phyloP scores from a whole-genome alignment of 2,888 invertebrate species.

The Drosophila borborema region DNA sequence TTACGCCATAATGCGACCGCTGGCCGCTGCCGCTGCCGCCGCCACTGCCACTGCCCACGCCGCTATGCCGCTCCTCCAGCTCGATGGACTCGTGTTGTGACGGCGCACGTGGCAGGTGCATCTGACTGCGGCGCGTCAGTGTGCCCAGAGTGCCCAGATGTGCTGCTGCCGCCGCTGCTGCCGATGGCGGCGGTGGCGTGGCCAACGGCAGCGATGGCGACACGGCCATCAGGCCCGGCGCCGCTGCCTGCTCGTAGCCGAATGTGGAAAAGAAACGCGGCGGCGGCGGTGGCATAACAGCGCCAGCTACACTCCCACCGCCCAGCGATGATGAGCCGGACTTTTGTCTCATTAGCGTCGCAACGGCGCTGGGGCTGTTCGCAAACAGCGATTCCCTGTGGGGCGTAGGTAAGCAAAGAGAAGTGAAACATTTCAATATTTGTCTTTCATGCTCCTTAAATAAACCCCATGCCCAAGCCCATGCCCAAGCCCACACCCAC shows the following conservation, averaged over 20 bases:
- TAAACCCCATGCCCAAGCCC: constrained; percentile 13
- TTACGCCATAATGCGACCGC: constrained; percentile 68
- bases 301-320: constrained; percentile 62
- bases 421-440: constrained; percentile 63
- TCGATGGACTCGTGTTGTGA: constrained; percentile 78
- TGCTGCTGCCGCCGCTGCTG: constrained; percentile 20
- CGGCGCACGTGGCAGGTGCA: constrained; percentile 61
- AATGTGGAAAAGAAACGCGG: constrained; percentile 84
- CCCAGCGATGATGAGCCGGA: constrained; percentile 82
- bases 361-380: constrained; percentile 67
- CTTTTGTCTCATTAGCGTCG: constrained; percentile 82
- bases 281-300: constrained; percentile 69
- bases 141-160: constrained; percentile 62
- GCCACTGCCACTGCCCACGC: no score
- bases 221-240: constrained; percentile 49
- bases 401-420: constrained; percentile 32
- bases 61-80: constrained; percentile 81
- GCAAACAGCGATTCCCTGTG: constrained; percentile 84
- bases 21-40: constrained; percentile 34
- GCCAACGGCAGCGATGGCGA: constrained; percentile 54
- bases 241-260: constrained; percentile 82
- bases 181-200: constrained; percentile 53
- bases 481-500: no score
- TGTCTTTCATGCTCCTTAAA: constrained; percentile 45
- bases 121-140: constrained; percentile 73